Evolutionary conservation across 1,140 invertebrate genomes (phyloP).

Genomic region (Nymphalis io): DNA sequence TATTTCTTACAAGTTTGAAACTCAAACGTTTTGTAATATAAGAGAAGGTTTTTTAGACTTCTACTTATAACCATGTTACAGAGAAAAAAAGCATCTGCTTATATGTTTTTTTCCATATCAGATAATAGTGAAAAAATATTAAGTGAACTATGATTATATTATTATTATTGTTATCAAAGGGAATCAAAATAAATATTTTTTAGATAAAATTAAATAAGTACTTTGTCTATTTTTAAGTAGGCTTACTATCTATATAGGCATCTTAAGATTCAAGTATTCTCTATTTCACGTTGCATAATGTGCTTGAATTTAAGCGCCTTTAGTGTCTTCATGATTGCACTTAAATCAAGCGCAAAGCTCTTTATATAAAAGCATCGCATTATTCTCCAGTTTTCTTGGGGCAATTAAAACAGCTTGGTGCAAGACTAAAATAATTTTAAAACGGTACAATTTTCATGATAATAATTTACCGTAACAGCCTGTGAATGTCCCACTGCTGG

Average conservation of each 20-base stretch:
- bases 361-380: slow-evolving; percentile 30
- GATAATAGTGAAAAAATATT: no score
- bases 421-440: slow-evolving; percentile 11
- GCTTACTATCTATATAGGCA: not conserved
- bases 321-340: slow-evolving; percentile 26
- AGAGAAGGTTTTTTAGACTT: not conserved
- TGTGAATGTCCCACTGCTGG: no score
- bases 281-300: slow-evolving; percentile 32
- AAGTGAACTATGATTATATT: no score
- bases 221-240: not conserved
- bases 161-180: no score
- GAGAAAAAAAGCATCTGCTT: no score
- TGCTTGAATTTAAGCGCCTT: slow-evolving; percentile 30
- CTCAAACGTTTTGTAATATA: not conserved
- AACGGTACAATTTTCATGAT: not conserved
- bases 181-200: no score
- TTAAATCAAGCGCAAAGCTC: slow-evolving; percentile 34
- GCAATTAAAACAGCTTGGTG: slow-evolving; percentile 22
- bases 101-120: no score
- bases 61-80: not conserved
- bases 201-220: no score
- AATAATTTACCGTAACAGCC: no score
- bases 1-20: slow-evolving; percentile 16
- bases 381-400: slow-evolving; percentile 30
- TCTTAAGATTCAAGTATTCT: not conserved